phyloP scores from a whole-genome alignment of 2,113 vertebrate genomes.

The Aldabrachelys gigantea region DNA sequence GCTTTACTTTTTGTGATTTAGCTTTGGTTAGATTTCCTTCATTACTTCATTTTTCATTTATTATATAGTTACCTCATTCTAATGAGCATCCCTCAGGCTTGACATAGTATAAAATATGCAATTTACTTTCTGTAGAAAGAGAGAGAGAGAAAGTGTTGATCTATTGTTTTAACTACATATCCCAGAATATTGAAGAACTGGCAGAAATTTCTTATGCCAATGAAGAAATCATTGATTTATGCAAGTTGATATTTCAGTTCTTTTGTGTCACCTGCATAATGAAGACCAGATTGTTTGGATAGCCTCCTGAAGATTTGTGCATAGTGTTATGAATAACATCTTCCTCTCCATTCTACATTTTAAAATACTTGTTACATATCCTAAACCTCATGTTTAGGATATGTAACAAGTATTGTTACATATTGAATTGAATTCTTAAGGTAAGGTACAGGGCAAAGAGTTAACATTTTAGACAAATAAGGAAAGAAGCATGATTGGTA shows the following conservation, averaged over 20 bases:
- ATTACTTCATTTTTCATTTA: not conserved
- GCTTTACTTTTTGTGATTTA: not conserved
- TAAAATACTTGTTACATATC: not conserved
- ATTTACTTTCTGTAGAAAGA: not conserved
- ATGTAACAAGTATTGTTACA: no score
- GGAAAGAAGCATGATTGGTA: not conserved
- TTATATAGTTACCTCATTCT: not conserved
- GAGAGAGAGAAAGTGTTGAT: not conserved
- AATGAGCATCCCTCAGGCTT: not conserved
- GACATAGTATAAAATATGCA: not conserved
- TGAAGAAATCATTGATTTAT: constrained; percentile 6
- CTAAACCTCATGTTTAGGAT: not conserved
- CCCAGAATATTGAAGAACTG: not conserved
- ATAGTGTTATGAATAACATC: not conserved
- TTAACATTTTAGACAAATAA: not conserved
- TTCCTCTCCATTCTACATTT: not conserved
- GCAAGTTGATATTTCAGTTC: not conserved
- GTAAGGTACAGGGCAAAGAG: not conserved
- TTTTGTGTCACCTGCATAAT: not conserved
- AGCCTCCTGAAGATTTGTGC: not conserved
- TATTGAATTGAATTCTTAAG: not conserved
- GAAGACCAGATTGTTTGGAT: not conserved
- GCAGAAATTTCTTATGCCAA: not conserved
- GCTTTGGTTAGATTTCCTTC: not conserved
- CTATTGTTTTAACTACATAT: not conserved